A percentile compares a stretch with the other conserved stretches of the same genome.
Evolutionary conservation across 2,113 vertebrate genomes (phyloP).

Genomic region (Speoplatyrhinus poulsoni): DNA sequence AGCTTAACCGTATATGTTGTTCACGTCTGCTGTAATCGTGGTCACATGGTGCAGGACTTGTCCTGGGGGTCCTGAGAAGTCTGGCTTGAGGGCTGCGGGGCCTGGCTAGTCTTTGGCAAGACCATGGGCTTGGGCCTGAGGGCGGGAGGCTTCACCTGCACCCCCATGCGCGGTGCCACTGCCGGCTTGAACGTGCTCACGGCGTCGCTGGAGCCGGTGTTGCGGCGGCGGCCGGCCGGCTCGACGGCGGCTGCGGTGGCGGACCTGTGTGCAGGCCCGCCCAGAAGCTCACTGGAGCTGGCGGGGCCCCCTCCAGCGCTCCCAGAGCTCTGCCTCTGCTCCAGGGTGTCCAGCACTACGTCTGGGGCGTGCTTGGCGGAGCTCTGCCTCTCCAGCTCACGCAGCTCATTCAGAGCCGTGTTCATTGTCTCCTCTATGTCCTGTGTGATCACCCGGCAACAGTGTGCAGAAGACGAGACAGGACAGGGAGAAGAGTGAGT

Average conservation of each 20-base stretch:
- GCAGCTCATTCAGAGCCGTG: slow-evolving; percentile 93
- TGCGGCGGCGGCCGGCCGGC: slow-evolving; percentile 88
- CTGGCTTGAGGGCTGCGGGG: slow-evolving; percentile 78
- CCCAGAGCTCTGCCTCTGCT: slow-evolving; percentile 77
- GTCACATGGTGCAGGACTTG: slow-evolving; percentile 98
- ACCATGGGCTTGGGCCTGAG: slow-evolving; percentile 94
- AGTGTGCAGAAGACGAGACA: slow-evolving; percentile 7
- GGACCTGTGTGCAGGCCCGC: slow-evolving; percentile 88
- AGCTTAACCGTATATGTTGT: not conserved
- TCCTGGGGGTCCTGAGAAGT: slow-evolving; percentile 88
- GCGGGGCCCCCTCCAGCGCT: slow-evolving; percentile 73
- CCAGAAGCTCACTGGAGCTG: slow-evolving; percentile 85
- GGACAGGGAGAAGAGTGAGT: not conserved
- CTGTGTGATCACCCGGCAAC: slow-evolving; percentile 60
- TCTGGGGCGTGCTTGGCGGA: slow-evolving; percentile 93
- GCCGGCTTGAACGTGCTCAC: slow-evolving; percentile 97
- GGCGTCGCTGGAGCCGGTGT: slow-evolving; percentile 90
- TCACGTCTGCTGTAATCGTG: not conserved
- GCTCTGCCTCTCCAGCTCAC: slow-evolving; percentile 95
- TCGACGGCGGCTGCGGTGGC: slow-evolving; percentile 68
- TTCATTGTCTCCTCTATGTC: slow-evolving; percentile 99
- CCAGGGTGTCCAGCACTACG: slow-evolving; percentile 95
- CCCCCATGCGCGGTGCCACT: slow-evolving; percentile 92
- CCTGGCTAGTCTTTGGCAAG: slow-evolving; percentile 88
- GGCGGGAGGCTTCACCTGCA: slow-evolving; percentile 93